Conservation (phyloP, 37 sponge, comb jelly and placozoan genomes). For the Ianthella basta region DNA sequence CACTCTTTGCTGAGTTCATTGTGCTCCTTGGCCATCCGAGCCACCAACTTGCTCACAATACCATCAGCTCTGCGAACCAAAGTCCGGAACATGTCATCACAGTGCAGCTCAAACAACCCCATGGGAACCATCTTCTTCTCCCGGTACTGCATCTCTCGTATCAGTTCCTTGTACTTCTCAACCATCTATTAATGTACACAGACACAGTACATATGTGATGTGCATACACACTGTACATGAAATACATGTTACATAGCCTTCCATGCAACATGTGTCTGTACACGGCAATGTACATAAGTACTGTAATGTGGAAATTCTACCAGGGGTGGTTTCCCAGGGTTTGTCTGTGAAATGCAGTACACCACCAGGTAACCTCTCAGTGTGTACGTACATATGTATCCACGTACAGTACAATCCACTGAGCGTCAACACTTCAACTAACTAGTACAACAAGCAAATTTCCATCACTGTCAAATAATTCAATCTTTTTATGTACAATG, state of each 20-base stretch:
- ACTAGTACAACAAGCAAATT: too few relatives aligned
- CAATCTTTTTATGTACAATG: too few relatives aligned
- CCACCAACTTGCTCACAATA: conserved; percentile 71
- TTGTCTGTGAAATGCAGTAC: too few relatives aligned
- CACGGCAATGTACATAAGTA: too few relatives aligned
- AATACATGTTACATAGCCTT: not conserved
- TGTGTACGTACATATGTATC: not conserved
- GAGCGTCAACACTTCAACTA: too few relatives aligned
- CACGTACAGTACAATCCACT: not conserved
- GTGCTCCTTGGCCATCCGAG: conserved; percentile 83
- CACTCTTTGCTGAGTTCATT: conserved; percentile 85
- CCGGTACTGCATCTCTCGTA: conserved; percentile 75
- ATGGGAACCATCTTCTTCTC: conserved; percentile 72
- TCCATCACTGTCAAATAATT: too few relatives aligned
- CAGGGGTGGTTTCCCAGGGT: too few relatives aligned
- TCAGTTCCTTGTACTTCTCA: conserved; percentile 67
- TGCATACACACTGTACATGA: too few relatives aligned
- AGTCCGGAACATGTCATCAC: conserved; percentile 77
- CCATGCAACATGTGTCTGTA: too few relatives aligned
- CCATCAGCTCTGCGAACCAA: conserved; percentile 83
- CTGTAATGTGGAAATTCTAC: too few relatives aligned
- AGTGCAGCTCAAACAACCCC: conserved; percentile 94
- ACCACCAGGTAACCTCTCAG: too few relatives aligned
- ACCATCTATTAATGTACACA: conserved; percentile 45
- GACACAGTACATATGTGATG: not conserved